Percentiles rank a stretch among this genome's conserved stretches.
Conservation (phyloP, 2,797 vertebrate genomes). For the Mallotus villosus region DNA sequence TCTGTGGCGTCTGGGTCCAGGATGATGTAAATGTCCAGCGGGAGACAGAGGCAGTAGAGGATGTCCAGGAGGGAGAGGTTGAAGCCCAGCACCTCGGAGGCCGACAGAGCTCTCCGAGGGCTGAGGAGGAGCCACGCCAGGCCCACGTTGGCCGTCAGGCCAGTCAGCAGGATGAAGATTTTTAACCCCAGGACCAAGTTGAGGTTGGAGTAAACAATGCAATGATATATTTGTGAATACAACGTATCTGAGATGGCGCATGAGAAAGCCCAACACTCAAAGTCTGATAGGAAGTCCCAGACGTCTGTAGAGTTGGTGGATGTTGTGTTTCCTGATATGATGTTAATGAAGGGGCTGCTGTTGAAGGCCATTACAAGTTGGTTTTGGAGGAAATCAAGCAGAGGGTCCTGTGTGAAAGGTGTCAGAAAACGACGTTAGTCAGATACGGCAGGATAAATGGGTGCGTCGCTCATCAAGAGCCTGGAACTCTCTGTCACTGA, state of each 20-base stretch:
- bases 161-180: conserved; percentile 31
- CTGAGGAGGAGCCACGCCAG: conserved; percentile 50
- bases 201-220: background rate
- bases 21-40: conserved; percentile 23
- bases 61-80: conserved; percentile 48
- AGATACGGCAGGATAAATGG: background rate
- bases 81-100: conserved; percentile 53
- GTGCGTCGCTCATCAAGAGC: too few species aligned
- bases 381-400: background rate
- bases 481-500: background rate
- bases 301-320: background rate
- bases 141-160: conserved; percentile 38
- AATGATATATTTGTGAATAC: conserved; percentile 14
- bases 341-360: background rate
- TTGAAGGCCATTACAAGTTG: conserved; percentile 13
- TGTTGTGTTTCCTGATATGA: too few species aligned
- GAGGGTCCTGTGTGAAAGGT: background rate
- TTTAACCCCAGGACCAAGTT: conserved; percentile 23
- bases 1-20: background rate
- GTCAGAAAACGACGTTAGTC: background rate
- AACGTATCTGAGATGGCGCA: background rate
- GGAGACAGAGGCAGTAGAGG: conserved; percentile 46
- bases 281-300: background rate
- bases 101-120: conserved; percentile 30
- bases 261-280: background rate